Evolutionary conservation across 2,797 vertebrate species (phyloP).

Genomic region (Cyclopterus lumpus): DNA sequence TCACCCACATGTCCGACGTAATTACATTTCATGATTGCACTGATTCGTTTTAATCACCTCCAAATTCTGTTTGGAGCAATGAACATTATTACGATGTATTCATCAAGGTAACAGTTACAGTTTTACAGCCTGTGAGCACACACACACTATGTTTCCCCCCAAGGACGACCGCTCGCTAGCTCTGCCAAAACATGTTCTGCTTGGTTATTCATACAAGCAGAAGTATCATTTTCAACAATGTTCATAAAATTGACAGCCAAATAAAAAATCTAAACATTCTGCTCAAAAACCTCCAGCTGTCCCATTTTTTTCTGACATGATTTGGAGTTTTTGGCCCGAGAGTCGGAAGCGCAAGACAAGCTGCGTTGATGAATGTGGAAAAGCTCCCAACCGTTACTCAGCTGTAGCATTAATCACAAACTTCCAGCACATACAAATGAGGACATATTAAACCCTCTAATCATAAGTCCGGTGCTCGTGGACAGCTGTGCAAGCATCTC

Average conservation of each 20-base stretch:
- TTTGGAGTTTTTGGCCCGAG: conserved; percentile 10
- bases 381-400: conserved; percentile 10
- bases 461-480: neutral
- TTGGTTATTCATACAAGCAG: conserved; percentile 23
- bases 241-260: conserved; percentile 19
- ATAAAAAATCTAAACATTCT: conserved; percentile 24
- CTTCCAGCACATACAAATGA: conserved; percentile 4
- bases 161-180: conserved; percentile 13
- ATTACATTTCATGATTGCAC: conserved; percentile 19
- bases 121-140: neutral
- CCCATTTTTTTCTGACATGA: conserved; percentile 20
- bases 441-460: neutral
- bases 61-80: conserved; percentile 7
- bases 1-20: neutral
- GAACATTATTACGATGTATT: neutral
- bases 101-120: neutral
- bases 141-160: conserved; percentile 1
- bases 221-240: conserved; percentile 24
- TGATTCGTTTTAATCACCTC: conserved; percentile 23
- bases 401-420: neutral
- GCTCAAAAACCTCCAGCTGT: conserved; percentile 32
- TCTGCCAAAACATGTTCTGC: conserved; percentile 5
- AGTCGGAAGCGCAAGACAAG: conserved; percentile 2
- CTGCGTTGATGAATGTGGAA: neutral
- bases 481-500: neutral